These are phyloP conservation scores for Orientallactaga sibirica DNA, from an alignment of 2,797 vertebrate species.

Conservation along the genomic window DNA sequence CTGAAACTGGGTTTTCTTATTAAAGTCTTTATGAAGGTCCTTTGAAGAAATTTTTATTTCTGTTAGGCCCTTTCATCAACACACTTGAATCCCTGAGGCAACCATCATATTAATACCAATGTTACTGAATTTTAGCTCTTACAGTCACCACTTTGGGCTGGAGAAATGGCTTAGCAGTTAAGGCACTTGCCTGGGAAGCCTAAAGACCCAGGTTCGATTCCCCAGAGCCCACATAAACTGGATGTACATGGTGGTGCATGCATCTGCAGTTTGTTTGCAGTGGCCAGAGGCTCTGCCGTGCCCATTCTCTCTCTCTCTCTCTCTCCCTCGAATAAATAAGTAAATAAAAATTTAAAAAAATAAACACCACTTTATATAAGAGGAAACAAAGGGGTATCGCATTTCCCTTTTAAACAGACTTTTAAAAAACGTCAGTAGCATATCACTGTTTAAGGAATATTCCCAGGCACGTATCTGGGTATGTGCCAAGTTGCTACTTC, in stretches of 20 bases:
- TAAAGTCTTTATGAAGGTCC: constrained; percentile 1
- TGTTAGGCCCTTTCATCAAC: background rate
- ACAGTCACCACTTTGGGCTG: background rate
- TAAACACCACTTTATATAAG: background rate
- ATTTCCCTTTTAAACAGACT: constrained; percentile 22
- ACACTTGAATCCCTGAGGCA: constrained; percentile 15
- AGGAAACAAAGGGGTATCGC: constrained; percentile 33
- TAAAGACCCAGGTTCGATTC: no score
- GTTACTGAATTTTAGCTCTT: background rate
- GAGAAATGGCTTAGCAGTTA: no score
- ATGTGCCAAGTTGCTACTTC: constrained; percentile 20
- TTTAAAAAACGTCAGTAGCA: constrained; percentile 9
- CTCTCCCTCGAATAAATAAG: no score
- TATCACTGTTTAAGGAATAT: constrained; percentile 20
- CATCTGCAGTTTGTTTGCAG: no score
- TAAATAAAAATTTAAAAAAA: no score
- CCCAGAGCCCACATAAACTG: no score
- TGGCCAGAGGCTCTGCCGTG: no score
- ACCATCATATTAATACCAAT: background rate
- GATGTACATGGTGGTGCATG: no score
- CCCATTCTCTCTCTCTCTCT: no score
- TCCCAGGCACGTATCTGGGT: constrained; percentile 22
- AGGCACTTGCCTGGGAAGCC: no score
- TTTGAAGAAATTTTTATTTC: constrained; percentile 47
- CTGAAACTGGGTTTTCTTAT: background rate